Conservation (phyloP, 92 coral and sea anemone genomes). For the Phenganax stokvisi region DNA sequence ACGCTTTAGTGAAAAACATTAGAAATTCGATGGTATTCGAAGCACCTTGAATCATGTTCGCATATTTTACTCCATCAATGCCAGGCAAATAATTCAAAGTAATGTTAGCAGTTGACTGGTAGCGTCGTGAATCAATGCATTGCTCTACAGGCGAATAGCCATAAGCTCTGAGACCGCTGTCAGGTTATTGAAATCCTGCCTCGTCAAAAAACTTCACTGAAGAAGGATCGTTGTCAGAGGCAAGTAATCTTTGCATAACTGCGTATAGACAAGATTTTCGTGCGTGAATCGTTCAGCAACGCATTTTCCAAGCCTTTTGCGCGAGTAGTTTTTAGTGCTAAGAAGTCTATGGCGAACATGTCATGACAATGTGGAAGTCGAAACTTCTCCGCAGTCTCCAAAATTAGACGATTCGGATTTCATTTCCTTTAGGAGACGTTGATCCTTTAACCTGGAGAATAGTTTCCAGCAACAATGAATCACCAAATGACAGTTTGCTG, state of each 20-base stretch:
- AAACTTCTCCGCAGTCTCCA: constrained; percentile 46
- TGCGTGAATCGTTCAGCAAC: constrained; percentile 47
- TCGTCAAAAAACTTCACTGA: neutral
- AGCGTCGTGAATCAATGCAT: constrained; percentile 43
- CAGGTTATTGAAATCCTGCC: constrained; percentile 49
- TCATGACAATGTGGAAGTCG: constrained; percentile 48
- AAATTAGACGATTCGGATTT: constrained; percentile 17
- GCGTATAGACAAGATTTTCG: constrained; percentile 54
- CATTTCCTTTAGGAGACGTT: constrained; percentile 42
- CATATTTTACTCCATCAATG: constrained; percentile 54
- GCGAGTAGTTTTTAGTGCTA: constrained; percentile 43
- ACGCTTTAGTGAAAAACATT: constrained; percentile 44
- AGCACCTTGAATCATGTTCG: constrained; percentile 44
- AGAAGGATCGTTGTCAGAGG: no score
- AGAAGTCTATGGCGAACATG: constrained; percentile 46
- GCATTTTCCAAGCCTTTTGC: constrained; percentile 52
- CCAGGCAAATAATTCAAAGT: constrained; percentile 50
- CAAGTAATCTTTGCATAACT: neutral
- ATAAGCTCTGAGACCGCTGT: constrained; percentile 51
- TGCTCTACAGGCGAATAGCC: constrained; percentile 51
- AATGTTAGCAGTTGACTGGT: constrained; percentile 42
- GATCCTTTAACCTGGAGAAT: constrained; percentile 46
- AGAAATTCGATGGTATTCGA: constrained; percentile 48
- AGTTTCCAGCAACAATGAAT: constrained; percentile 50
- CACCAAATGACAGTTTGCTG: constrained; percentile 38